These are phyloP conservation scores for Sebastes vulpes DNA, from an alignment of 2,797 vertebrate genomes.

Conservation along the genomic window DNA sequence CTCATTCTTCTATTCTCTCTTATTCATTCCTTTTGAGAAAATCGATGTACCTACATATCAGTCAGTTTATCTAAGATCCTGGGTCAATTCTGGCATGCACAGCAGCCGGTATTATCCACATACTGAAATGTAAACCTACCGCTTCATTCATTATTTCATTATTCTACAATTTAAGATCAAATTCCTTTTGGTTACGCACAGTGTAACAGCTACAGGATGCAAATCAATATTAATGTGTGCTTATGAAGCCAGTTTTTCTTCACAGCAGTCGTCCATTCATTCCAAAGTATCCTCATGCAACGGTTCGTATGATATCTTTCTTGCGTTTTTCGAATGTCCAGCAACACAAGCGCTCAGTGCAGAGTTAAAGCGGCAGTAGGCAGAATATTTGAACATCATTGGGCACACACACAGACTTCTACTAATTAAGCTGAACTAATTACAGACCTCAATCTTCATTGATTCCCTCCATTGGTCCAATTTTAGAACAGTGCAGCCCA, in stretches of 20 bases:
- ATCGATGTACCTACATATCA: not conserved
- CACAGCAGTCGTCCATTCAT: not conserved
- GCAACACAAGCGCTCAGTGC: too few species aligned
- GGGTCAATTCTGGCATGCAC: not conserved
- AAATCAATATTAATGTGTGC: not conserved
- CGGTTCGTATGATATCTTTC: too few species aligned
- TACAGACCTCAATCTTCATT: not conserved
- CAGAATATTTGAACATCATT: too few species aligned
- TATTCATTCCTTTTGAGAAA: not conserved
- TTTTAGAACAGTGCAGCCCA: not conserved
- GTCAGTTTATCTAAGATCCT: not conserved
- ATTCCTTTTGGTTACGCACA: not conserved
- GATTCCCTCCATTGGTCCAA: not conserved
- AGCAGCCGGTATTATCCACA: not conserved
- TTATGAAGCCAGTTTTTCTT: not conserved
- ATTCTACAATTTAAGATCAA: not conserved
- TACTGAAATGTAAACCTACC: not conserved
- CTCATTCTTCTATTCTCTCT: not conserved
- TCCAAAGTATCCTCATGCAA: not conserved
- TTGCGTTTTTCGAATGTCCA: too few species aligned
- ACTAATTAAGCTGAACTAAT: not conserved
- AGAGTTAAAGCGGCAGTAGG: too few species aligned
- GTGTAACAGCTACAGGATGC: not conserved
- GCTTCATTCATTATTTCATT: not conserved
- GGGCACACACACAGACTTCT: not conserved